These are phyloP conservation scores for Hippocampus mohnikei DNA, from an alignment of 2,113 vertebrate genomes.

Conservation along the genomic window DNA sequence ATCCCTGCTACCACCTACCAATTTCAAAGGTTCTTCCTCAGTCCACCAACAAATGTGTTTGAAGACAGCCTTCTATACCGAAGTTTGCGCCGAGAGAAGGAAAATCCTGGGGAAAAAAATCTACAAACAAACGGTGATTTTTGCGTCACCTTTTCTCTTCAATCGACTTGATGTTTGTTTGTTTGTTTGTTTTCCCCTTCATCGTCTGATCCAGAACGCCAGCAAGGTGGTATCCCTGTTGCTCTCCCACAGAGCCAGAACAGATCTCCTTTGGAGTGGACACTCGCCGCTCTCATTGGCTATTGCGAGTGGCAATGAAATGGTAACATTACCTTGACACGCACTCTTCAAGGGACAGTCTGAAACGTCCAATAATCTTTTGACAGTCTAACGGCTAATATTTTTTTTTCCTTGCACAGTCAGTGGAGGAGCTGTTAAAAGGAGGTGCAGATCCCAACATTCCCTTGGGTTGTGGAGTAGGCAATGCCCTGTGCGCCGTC, in stretches of 20 bases:
- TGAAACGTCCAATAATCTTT: background rate
- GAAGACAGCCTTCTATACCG: background rate
- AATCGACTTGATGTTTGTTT: background rate
- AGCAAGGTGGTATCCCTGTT: constrained; percentile 75
- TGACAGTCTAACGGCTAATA: background rate
- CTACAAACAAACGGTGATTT: background rate
- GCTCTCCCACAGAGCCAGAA: constrained; percentile 73
- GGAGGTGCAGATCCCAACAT: constrained; percentile 79
- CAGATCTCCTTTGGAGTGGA: constrained; percentile 79
- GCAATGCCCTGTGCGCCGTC: constrained; percentile 76
- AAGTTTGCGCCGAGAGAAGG: background rate
- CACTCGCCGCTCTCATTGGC: constrained; percentile 86
- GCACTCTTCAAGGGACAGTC: constrained; percentile 1
- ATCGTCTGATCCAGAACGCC: constrained; percentile 60
- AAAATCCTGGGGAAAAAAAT: background rate
- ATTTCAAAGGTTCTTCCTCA: background rate
- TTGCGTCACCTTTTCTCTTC: background rate
- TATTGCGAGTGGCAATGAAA: constrained; percentile 80
- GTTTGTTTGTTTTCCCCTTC: background rate
- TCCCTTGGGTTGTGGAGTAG: constrained; percentile 64
- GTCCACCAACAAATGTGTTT: background rate
- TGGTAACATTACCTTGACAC: constrained; percentile 59
- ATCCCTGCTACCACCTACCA: background rate
- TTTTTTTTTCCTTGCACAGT: constrained; percentile 56
- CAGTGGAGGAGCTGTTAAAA: constrained; percentile 76